Evolutionary conservation across 1,140 invertebrate species (phyloP).

Genomic region (Bemisia tabaci): DNA sequence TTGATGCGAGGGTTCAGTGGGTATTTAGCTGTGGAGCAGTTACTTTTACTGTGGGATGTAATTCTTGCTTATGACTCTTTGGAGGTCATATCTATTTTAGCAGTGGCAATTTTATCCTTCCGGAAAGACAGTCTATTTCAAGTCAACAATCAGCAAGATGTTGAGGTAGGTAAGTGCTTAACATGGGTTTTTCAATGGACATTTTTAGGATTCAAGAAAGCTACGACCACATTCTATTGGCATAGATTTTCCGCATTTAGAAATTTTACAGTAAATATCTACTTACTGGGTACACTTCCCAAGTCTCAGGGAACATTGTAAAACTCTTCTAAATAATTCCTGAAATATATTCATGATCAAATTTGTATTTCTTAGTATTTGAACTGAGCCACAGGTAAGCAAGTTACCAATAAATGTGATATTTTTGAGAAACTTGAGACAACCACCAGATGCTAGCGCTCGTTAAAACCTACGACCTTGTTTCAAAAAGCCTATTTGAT

Average conservation of each 20-base stretch:
- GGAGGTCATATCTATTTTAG: conserved; percentile 73
- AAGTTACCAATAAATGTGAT: no score
- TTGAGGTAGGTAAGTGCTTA: conserved; percentile 47
- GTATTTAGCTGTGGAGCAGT: conserved; percentile 78
- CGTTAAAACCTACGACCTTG: no score
- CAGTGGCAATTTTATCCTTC: conserved; percentile 80
- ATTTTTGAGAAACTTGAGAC: no score
- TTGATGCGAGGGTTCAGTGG: conserved; percentile 89
- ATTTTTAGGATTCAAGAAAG: conserved; percentile 10
- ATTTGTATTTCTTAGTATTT: no score
- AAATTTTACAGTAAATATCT: not conserved
- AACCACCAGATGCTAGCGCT: no score
- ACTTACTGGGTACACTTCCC: not conserved
- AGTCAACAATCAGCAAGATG: conserved; percentile 66
- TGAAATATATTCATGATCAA: no score
- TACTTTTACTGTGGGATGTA: conserved; percentile 82
- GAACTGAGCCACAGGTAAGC: no score
- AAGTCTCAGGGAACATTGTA: no score
- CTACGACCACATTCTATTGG: not conserved
- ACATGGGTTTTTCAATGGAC: no score
- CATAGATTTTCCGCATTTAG: not conserved
- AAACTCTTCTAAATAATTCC: no score
- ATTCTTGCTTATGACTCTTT: conserved; percentile 83
- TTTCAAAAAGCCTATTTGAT: no score
- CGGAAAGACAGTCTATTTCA: conserved; percentile 83